Evolutionary conservation across 2,888 invertebrate genomes (phyloP).

Genomic region (Cyaniris semiargus): DNA sequence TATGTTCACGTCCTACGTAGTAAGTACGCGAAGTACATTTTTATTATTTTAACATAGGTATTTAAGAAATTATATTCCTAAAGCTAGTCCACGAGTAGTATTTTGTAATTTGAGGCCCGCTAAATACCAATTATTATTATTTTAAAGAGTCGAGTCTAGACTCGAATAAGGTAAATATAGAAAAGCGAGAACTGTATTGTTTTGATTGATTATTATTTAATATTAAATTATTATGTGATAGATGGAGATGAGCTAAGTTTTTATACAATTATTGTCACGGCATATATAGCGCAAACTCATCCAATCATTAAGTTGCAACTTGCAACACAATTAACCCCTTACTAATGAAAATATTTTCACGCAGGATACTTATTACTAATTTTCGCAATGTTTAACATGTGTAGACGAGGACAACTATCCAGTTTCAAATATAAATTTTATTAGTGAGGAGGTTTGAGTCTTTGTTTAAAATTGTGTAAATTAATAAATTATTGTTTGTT

Average conservation of each 20-base stretch:
- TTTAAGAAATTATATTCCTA: conserved; percentile 16
- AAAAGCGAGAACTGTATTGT: neutral
- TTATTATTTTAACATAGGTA: neutral
- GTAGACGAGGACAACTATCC: neutral
- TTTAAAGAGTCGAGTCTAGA: neutral
- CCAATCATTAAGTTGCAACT: neutral
- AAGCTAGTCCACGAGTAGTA: conserved; percentile 25
- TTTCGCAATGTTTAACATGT: neutral
- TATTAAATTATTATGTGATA: neutral
- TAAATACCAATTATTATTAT: neutral
- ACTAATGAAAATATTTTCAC: neutral
- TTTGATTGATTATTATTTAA: neutral
- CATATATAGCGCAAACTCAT: neutral
- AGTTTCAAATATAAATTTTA: neutral
- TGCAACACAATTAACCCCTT: too few relatives aligned
- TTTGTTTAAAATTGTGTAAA: neutral
- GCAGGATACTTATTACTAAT: neutral
- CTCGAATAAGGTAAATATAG: neutral
- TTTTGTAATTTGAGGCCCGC: neutral
- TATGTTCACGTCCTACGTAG: neutral
- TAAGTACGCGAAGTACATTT: neutral
- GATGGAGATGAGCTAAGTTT: neutral
- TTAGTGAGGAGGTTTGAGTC: neutral
- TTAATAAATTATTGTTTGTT: neutral
- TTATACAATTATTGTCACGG: neutral